These are phyloP conservation scores for Rhamphomyia laevipes DNA, from an alignment of 2,888 invertebrate genomes.

Conservation along the genomic window DNA sequence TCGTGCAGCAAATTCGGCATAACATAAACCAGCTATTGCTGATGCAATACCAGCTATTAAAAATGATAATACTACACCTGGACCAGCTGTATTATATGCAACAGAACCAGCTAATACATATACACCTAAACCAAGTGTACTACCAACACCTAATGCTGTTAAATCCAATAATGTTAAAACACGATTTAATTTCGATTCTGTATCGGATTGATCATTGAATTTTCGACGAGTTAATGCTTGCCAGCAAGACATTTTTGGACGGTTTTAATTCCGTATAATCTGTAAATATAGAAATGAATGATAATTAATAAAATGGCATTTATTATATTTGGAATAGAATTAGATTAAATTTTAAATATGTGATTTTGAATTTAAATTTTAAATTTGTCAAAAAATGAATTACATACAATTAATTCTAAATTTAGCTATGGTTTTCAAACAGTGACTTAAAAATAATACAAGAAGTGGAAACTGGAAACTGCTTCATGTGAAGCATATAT, in stretches of 20 bases:
- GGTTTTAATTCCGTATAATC: too few relatives aligned
- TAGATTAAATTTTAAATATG: too few relatives aligned
- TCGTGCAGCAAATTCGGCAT: slow-evolving; percentile 70
- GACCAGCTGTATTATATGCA: slow-evolving; percentile 77
- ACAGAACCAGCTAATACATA: slow-evolving; percentile 89
- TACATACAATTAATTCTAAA: too few relatives aligned
- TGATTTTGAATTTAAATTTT: too few relatives aligned
- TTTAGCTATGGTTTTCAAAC: too few relatives aligned
- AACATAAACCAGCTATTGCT: slow-evolving; percentile 74
- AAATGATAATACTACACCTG: slow-evolving; percentile 83
- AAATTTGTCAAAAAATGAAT: too few relatives aligned
- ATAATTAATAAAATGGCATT: too few relatives aligned
- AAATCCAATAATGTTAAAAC: slow-evolving; percentile 74
- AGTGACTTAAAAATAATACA: too few relatives aligned
- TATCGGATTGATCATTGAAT: slow-evolving; percentile 37
- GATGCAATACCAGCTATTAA: slow-evolving; percentile 86
- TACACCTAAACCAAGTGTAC: slow-evolving; percentile 85
- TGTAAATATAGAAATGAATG: too few relatives aligned
- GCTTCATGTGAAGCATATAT: too few relatives aligned
- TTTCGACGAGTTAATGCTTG: slow-evolving; percentile 39
- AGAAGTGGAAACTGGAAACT: too few relatives aligned
- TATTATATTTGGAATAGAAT: too few relatives aligned
- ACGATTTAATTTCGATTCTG: slow-evolving; percentile 42
- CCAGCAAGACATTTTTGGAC: slow-evolving; percentile 20
- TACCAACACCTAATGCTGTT: slow-evolving; percentile 76